A percentile compares a stretch with the other conserved stretches of the same genome.
Evolutionary conservation across 1,140 invertebrate genomes (phyloP).

Genomic region (Drosophila lowei): DNA sequence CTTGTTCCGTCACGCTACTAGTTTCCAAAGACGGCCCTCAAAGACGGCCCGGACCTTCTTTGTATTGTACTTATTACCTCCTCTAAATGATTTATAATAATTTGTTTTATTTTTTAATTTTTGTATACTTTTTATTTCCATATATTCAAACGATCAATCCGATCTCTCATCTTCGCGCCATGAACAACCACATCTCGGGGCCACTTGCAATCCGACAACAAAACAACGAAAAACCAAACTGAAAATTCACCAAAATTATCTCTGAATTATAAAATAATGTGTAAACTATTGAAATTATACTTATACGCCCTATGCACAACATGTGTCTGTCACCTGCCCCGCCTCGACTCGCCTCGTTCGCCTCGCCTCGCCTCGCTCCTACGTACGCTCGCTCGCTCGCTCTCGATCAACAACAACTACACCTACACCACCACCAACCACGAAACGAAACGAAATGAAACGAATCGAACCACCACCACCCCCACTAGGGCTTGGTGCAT

Average conservation of each 20-base stretch:
- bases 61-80: too few species aligned
- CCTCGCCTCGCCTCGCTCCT: slow-evolving; percentile 31
- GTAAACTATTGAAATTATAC: slow-evolving; percentile 56
- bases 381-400: slow-evolving; percentile 44
- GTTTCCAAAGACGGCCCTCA: too few species aligned
- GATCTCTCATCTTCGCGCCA: slow-evolving; percentile 3
- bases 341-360: slow-evolving; percentile 24
- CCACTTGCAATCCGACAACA: slow-evolving; percentile 4
- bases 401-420: slow-evolving; percentile 67
- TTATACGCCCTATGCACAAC: slow-evolving; percentile 53
- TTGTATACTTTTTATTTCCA: too few species aligned
- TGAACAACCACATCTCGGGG: slow-evolving; percentile 43
- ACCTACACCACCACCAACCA: slow-evolving; percentile 51
- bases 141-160: too few species aligned
- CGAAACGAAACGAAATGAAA: slow-evolving; percentile 7
- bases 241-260: slow-evolving; percentile 56
- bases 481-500: slow-evolving; percentile 83
- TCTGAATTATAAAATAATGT: slow-evolving; percentile 45
- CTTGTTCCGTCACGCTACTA: slow-evolving; percentile 32
- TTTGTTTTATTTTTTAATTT: too few species aligned
- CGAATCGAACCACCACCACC: slow-evolving; percentile 23
- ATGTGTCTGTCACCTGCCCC: slow-evolving; percentile 65
- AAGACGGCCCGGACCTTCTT: too few species aligned
- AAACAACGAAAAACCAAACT: slow-evolving; percentile 26
- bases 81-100: too few species aligned